Evolutionary conservation across 2,888 invertebrate genomes (phyloP), one percentile per base, ranked within the genome.

Genomic region (Endomychus coccineus): DNA sequence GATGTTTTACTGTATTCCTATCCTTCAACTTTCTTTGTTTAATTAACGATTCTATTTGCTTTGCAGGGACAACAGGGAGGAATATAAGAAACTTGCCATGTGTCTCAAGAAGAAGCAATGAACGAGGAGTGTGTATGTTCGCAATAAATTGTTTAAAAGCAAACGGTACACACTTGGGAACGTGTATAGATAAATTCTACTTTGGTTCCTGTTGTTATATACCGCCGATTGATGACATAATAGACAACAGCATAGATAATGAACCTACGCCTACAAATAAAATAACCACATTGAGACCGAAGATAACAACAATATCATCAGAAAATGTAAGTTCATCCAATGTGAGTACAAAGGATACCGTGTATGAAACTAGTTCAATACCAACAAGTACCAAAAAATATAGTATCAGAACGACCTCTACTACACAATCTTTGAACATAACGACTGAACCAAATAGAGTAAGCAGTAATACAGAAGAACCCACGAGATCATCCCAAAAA

Each of bases 201-300:
- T 91, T 91, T 61, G 91, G 91, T 35, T 90, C 90, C 17, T 92
- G 92, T 60, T 92, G 92, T 61, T 84, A 83, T 54, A 71, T 90
- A 37, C 78, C 78, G 46, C 74, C 75, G 36, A 67, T 67, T 48
- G 71, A 74, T 30, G 75, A 75, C 23, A 68, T 77, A 1, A 67
- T 72, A 32, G 75, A 74, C 34, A 80, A 80, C 48, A 73, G 72
- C 22, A 77, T 80, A 42, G 78, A 80, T 43, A 74, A 73, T 40
- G 69, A 74, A 15, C 71, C 11, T 39, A 36, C 29, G 23, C 42
- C 29, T 31, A 15, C 27, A 31, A 22, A 17, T 21, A 39, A 19
- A 16, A 32, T 16, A 3, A 30, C 29, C 24, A 17, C 39, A 39
- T 22, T 43, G 36, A 28, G 40, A 25, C 22, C 35, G 12, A 32